Evolutionary conservation across 2,797 vertebrate genomes (phyloP), one percentile per base, ranked within the genome.

Genomic region (Zalophus californianus): DNA sequence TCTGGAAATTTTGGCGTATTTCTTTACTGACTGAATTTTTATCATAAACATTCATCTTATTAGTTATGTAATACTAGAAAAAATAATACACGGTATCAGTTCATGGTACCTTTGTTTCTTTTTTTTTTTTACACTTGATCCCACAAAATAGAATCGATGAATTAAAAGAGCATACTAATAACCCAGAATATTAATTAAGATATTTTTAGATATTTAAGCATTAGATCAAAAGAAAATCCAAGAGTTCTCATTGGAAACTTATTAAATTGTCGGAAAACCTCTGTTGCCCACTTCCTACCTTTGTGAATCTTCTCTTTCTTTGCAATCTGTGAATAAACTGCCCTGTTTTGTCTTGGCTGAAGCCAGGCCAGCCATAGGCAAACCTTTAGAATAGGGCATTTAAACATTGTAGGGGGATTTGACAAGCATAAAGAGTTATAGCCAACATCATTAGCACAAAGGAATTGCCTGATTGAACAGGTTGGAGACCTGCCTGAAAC

Each of bases 81-180:
- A 79, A 88, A 88, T 54, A 94, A 96, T 35, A 72, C 66, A 93
- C 35, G 13, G 56, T 95, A 96, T 84, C 54, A 97, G 85, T 11
- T 48, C 86, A 58, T 18, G 25, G 56, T 84, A 93, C 44, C 23
- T 83, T 96, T 97, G 89, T 54, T 66, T 44, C 58, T 75, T 92
- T n/a, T 21, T 27, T 60, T 23, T 92, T 94, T 78, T 66, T 11
- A 79, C 1, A 64, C 38, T 77, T 90, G 6, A 88, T 84, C 50
- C 29, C 20, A 96, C 60, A 88, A 96, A 97, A 94, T 11, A 87
- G 91, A 41, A 97, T 32, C 86, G 48, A 96, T 92, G 35, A 96
- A 95, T 93, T 97, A 92, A 93, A 86, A 86, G 89, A 78, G 44
- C 20, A 80, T 95, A 89, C 44, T 62, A 86, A 86, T 90, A 86